Evolutionary conservation across 2,888 invertebrate genomes (phyloP).

Genomic region (Ophion obscuratus): DNA sequence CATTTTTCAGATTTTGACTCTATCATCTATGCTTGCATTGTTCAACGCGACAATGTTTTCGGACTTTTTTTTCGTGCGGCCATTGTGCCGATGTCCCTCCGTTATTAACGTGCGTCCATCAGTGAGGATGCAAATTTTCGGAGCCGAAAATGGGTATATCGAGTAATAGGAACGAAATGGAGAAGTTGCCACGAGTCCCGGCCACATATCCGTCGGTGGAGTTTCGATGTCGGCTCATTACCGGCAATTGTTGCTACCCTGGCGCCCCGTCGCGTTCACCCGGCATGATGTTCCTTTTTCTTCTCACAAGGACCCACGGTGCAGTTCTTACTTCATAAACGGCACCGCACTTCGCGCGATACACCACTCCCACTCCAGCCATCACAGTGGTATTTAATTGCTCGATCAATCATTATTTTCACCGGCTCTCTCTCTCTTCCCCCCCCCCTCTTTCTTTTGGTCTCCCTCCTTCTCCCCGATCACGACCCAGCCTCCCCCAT

Average conservation of each 20-base stretch:
- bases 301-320: constrained; percentile 23
- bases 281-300: constrained; percentile 38
- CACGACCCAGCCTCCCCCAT: no score
- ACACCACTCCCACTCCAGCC: constrained; percentile 70
- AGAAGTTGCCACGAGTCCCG: constrained; percentile 24
- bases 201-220: constrained; percentile 73
- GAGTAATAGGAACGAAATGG: constrained; percentile 5
- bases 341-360: constrained; percentile 59
- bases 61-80: not conserved
- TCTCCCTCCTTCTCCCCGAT: constrained; percentile 20
- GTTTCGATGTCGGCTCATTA: constrained; percentile 81
- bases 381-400: constrained; percentile 83
- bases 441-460: constrained; percentile 9
- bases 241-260: constrained; percentile 81
- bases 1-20: not conserved
- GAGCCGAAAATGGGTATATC: constrained; percentile 31
- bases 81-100: constrained; percentile 49
- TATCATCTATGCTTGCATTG: constrained; percentile 1
- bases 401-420: constrained; percentile 82
- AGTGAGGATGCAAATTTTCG: constrained; percentile 80
- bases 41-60: not conserved
- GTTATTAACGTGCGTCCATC: constrained; percentile 33
- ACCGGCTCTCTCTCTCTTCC: constrained; percentile 47
- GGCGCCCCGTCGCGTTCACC: constrained; percentile 77
- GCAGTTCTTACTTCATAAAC: constrained; percentile 40